phyloP scores from a whole-genome alignment of 2,888 invertebrate genomes.

The Schizaphis graminum region DNA sequence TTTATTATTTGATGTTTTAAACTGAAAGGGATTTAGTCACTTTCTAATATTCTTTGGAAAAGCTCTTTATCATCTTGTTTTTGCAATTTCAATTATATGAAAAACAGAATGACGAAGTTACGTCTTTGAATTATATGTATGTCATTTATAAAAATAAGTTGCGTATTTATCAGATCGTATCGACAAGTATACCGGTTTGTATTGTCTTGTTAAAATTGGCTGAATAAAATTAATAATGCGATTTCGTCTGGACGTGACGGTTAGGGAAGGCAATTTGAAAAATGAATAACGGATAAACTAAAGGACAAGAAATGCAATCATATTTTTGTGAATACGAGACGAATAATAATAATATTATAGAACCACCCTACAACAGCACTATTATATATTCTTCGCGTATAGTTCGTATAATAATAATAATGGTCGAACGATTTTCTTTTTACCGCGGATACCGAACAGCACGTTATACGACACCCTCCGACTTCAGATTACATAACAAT shows the following conservation, averaged over 20 bases:
- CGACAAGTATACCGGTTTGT: background rate
- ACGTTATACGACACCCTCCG: constrained; percentile 29
- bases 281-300: background rate
- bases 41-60: background rate
- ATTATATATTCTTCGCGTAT: background rate
- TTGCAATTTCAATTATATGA: background rate
- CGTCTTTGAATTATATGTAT: background rate
- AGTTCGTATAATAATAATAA: constrained; percentile 14
- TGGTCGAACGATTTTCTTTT: constrained; percentile 51
- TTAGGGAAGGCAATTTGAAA: background rate
- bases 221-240: background rate
- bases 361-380: background rate
- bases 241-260: background rate
- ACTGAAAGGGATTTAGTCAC: background rate
- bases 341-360: background rate
- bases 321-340: constrained; percentile 3
- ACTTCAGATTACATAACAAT: constrained; percentile 49
- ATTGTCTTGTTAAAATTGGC: background rate
- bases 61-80: background rate
- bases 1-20: background rate
- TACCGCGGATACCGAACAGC: background rate
- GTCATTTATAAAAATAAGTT: background rate
- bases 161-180: background rate
- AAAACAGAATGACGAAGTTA: background rate
- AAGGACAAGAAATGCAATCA: background rate